Percentiles rank a stretch among this genome's conserved stretches.
phyloP scores from a whole-genome alignment of 1,140 invertebrate species.

The Dendrolimus kikuchii region DNA sequence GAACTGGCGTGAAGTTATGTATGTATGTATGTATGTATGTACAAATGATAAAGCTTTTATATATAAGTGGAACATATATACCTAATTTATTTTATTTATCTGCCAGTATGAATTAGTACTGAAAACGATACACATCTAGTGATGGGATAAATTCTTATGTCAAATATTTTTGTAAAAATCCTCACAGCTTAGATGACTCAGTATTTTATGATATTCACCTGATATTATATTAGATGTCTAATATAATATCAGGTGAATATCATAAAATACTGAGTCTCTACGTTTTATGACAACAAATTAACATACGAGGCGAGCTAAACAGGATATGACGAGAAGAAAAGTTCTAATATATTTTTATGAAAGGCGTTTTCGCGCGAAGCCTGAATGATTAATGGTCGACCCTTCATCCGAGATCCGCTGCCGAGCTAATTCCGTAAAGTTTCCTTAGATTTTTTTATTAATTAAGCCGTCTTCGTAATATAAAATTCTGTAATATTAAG shows the following conservation, averaged over 20 bases:
- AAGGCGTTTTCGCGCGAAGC: conserved; percentile 45
- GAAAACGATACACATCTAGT: too few relatives aligned
- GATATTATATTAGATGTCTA: conserved; percentile 30
- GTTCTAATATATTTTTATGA: conserved; percentile 65
- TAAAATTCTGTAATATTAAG: conserved; percentile 10
- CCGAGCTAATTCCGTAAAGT: conserved; percentile 35
- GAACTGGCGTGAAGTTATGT: too few relatives aligned
- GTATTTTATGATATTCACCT: conserved; percentile 36
- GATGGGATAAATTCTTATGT: too few relatives aligned
- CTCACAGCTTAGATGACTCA: too few relatives aligned
- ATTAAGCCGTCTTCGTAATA: conserved; percentile 22
- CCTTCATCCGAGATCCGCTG: conserved; percentile 42
- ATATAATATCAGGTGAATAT: conserved; percentile 33
- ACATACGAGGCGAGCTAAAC: conserved; percentile 53
- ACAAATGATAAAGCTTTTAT: too few relatives aligned
- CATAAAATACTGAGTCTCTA: conserved; percentile 45
- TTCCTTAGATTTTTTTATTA: conserved; percentile 25
- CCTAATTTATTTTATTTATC: too few relatives aligned
- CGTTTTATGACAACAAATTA: conserved; percentile 54
- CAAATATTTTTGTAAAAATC: too few relatives aligned
- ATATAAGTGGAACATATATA: too few relatives aligned
- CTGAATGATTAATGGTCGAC: conserved; percentile 54
- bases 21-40: too few relatives aligned
- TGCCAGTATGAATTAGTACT: too few relatives aligned
- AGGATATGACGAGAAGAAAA: conserved; percentile 37